phyloP scores from a whole-genome alignment of 2,888 invertebrate species.

The Nasonovia ribisnigri region DNA sequence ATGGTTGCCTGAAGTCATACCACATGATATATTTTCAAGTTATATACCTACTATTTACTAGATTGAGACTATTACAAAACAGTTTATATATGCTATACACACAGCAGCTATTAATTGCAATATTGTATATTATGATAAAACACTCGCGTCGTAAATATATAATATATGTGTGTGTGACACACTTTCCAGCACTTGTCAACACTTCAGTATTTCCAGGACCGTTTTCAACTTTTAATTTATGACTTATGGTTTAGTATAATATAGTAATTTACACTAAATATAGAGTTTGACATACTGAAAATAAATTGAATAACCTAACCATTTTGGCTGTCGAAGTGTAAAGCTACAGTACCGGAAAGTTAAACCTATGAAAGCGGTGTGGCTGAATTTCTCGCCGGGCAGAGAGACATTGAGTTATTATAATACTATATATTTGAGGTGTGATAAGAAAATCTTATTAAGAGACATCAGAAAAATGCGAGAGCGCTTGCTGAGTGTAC shows the following conservation, averaged over 20 bases:
- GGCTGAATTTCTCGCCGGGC: neutral
- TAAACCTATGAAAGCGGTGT: neutral
- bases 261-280: neutral
- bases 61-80: neutral
- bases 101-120: neutral
- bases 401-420: neutral
- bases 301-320: neutral
- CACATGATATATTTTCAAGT: neutral
- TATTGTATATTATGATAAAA: neutral
- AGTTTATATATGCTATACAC: neutral
- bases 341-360: neutral
- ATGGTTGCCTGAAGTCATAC: neutral
- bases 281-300: neutral
- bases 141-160: neutral
- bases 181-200: neutral
- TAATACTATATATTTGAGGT: neutral
- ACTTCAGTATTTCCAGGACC: neutral
- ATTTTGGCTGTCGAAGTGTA: neutral
- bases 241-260: no score
- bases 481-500: neutral
- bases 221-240: neutral
- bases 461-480: neutral
- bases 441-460: neutral
- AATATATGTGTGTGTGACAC: neutral
- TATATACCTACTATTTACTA: neutral